Conservation (phyloP, 2,888 invertebrate genomes). For the Stenodera caucasica region DNA sequence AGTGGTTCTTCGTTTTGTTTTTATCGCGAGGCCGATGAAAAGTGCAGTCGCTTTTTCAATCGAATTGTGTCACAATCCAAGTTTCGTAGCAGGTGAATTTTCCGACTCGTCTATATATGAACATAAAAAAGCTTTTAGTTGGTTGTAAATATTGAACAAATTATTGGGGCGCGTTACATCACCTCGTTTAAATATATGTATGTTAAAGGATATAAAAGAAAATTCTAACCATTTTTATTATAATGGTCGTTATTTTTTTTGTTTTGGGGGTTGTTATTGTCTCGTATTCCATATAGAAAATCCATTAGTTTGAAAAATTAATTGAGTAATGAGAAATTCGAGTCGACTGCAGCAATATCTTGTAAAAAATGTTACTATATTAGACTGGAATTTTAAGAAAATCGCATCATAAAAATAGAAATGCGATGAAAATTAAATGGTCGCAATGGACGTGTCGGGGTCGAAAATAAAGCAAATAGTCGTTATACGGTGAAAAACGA, state of each 20-base stretch:
- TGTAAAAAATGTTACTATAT: no score
- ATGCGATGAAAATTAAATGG: constrained; percentile 20
- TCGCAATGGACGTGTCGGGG: constrained; percentile 16
- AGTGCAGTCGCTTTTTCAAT: neutral
- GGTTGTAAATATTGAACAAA: constrained; percentile 11
- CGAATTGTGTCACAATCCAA: neutral
- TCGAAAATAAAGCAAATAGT: constrained; percentile 29
- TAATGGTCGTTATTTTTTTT: no score
- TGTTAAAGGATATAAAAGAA: neutral
- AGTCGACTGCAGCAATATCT: neutral
- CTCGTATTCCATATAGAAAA: no score
- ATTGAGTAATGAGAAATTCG: neutral
- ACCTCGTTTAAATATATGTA: constrained; percentile 6
- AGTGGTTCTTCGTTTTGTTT: neutral
- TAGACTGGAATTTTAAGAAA: no score
- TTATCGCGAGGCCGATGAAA: neutral
- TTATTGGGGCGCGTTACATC: constrained; percentile 7
- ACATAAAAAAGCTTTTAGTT: constrained; percentile 14
- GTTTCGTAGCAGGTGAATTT: neutral
- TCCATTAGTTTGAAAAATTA: constrained; percentile 16
- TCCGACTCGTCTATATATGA: neutral
- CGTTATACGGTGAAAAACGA: constrained; percentile 27
- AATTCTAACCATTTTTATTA: neutral
- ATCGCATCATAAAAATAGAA: neutral
- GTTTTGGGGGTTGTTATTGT: no score